phyloP scores from a whole-genome alignment of 2,888 invertebrate genomes.

The Litoditis marina region DNA sequence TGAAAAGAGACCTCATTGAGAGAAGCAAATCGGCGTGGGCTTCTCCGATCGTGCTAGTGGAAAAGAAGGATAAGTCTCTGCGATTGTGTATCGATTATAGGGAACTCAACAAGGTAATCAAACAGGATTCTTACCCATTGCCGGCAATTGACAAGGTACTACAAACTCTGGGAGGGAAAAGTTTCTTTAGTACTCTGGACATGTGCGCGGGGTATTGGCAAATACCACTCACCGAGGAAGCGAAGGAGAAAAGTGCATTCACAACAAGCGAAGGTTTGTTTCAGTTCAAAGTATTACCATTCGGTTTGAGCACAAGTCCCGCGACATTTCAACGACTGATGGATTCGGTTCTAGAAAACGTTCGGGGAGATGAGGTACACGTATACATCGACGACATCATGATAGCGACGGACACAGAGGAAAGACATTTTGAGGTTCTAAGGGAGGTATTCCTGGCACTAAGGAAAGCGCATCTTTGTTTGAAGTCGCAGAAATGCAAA shows the following conservation, averaged over 20 bases:
- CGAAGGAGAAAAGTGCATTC: conserved; percentile 6
- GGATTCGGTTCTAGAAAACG: not conserved
- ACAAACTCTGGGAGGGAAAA: not conserved
- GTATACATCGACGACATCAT: conserved; percentile 11
- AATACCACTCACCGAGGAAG: not conserved
- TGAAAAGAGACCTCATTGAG: too few relatives aligned
- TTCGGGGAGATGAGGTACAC: too few relatives aligned
- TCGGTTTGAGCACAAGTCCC: conserved; percentile 5
- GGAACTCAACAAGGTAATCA: not conserved
- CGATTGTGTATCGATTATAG: not conserved
- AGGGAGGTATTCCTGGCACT: not conserved
- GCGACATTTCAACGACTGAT: conserved; percentile 1
- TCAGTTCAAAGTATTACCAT: not conserved
- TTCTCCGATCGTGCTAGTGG: too few relatives aligned
- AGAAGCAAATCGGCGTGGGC: too few relatives aligned
- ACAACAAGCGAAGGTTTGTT: not conserved
- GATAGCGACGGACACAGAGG: not conserved
- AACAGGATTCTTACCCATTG: not conserved
- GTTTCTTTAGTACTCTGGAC: not conserved
- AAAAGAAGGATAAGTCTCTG: not conserved
- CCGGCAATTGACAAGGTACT: conserved; percentile 3
- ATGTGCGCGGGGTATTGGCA: not conserved
- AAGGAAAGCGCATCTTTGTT: too few relatives aligned
- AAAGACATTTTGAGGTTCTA: conserved; percentile 2
- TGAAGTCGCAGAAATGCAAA: too few relatives aligned